Percentiles rank a stretch among this genome's conserved stretches.
phyloP scores from a whole-genome alignment of 2,113 vertebrate species.

The Cyphomyrus plagiostoma region DNA sequence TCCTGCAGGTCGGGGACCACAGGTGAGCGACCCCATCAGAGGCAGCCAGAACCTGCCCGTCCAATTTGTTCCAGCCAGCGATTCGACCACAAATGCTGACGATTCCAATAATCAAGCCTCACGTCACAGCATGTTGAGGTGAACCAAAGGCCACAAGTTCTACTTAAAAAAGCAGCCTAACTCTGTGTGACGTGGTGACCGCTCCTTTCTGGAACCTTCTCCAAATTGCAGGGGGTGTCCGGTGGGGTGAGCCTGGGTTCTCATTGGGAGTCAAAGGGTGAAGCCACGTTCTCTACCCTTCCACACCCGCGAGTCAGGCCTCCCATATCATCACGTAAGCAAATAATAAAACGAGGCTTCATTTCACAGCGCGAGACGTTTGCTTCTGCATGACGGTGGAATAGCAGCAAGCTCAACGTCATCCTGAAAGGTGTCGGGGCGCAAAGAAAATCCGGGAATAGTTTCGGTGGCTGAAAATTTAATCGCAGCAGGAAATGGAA shows the following conservation, averaged over 20 bases:
- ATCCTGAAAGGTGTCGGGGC: not conserved
- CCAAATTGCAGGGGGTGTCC: not conserved
- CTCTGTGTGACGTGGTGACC: not conserved
- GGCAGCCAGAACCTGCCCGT: not conserved
- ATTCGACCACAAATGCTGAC: not conserved
- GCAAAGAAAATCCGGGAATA: not conserved
- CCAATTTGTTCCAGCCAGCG: not conserved
- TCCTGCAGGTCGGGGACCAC: not conserved
- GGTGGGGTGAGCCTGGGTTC: not conserved
- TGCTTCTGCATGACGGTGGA: not conserved
- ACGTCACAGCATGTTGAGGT: not conserved
- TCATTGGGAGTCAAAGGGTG: not conserved
- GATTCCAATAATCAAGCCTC: not conserved
- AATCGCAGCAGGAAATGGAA: not conserved
- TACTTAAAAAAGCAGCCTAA: not conserved
- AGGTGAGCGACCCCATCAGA: not conserved
- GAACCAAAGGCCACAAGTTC: not conserved
- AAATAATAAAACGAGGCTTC: not conserved
- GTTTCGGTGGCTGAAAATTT: not conserved
- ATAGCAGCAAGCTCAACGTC: not conserved
- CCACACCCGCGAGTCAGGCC: not conserved
- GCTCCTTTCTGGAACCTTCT: not conserved
- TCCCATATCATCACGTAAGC: not conserved
- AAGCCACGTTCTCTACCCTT: not conserved
- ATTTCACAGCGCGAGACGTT: not conserved